Evolutionary conservation across 2,888 invertebrate genomes (phyloP).

Genomic region (Barypeithes pellucidus): DNA sequence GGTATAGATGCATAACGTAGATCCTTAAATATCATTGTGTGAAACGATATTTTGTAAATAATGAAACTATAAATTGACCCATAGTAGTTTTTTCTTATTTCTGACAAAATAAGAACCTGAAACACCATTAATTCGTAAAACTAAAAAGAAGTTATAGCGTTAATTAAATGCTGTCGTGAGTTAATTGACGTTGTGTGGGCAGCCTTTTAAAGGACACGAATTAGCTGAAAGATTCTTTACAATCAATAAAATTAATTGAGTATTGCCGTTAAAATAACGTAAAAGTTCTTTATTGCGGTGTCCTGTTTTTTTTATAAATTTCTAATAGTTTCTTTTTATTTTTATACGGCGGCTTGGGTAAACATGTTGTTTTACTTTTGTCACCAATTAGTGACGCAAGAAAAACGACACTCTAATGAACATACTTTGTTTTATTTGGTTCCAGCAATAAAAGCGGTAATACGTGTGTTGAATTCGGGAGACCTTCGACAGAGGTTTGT

Average conservation of each 20-base stretch:
- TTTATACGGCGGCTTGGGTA: constrained; percentile 2
- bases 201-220: neutral
- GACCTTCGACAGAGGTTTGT: neutral
- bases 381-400: constrained; percentile 42
- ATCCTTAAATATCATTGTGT: too few species aligned
- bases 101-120: neutral
- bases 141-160: neutral
- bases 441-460: neutral
- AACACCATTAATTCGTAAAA: constrained; percentile 8
- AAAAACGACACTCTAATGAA: constrained; percentile 35
- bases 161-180: constrained; percentile 8
- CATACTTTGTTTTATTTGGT: constrained; percentile 32
- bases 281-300: constrained; percentile 34
- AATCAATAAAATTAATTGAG: constrained; percentile 29
- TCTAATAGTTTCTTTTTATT: constrained; percentile 37
- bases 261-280: constrained; percentile 20
- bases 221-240: constrained; percentile 21
- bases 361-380: constrained; percentile 38
- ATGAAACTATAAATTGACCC: too few species aligned
- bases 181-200: constrained; percentile 25
- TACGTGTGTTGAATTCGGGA: neutral
- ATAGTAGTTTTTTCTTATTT: too few species aligned
- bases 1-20: too few species aligned
- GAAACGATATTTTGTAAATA: too few species aligned
- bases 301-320: constrained; percentile 22